These are phyloP conservation scores for Rhamnusium bicolor DNA, from an alignment of 2,888 invertebrate species.

Conservation along the genomic window DNA sequence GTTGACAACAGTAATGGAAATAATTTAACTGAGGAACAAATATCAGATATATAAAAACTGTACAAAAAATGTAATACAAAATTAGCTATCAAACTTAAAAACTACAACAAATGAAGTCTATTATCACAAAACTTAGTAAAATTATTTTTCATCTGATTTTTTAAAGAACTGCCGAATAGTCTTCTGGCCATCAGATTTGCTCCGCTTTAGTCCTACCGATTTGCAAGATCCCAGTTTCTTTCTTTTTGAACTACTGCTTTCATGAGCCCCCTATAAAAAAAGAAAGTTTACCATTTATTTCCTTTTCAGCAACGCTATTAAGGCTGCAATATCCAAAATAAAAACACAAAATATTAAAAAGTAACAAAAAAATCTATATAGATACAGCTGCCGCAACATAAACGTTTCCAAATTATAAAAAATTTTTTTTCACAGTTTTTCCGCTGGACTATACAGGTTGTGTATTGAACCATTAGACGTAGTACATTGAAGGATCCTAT, in stretches of 20 bases:
- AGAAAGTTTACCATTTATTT: background rate
- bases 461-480: no score
- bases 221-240: slow-evolving; percentile 48
- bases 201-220: slow-evolving; percentile 47
- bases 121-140: slow-evolving; percentile 27
- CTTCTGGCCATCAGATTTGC: slow-evolving; percentile 44
- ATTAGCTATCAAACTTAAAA: background rate
- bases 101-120: background rate
- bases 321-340: no score
- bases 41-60: background rate
- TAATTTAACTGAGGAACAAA: background rate
- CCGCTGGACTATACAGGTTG: no score
- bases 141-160: slow-evolving; percentile 39
- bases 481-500: no score
- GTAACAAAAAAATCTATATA: no score
- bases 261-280: slow-evolving; percentile 33
- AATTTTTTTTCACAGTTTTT: no score
- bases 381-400: no score
- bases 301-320: no score
- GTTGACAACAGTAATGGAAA: no score
- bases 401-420: no score
- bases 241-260: slow-evolving; percentile 38
- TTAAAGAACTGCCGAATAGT: slow-evolving; percentile 53
- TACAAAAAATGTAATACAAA: background rate
- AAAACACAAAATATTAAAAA: no score